Evolutionary conservation across 1,140 invertebrate genomes (phyloP), one percentile per base, ranked within the genome.

Genomic region (Drosophila mauritiana): DNA sequence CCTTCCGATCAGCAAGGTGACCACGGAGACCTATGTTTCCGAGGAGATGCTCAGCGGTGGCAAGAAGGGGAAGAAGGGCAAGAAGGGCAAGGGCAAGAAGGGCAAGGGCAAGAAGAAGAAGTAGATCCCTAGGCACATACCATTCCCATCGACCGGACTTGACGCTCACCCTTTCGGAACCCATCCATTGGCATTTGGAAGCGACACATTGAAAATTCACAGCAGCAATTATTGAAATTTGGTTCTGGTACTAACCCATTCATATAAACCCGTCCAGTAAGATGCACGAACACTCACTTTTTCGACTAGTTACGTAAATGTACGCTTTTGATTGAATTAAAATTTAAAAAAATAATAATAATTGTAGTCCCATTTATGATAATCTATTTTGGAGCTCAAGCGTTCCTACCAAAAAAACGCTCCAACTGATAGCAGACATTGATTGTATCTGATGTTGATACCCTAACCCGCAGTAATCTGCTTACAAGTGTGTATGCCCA

Each of bases 21-120:
- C 91, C 15, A 89, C 89, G 1, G 89, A 92, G 36, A 92, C 91
- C 25, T 92, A 92, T 51, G 88, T 92, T 43, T 78, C 86, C 37
- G 91, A 92, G 45, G 75, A 72, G 0, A 54, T 91, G 52, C 89
- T 92, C 3, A 75, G 40, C 0, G 69, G 53, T 36, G 46, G 56
- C 5, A 72, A 63, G 17, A 62, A 78, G 7, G 42, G 42, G 1
- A 48, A 48, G 13, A 48, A 48, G 13, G 80, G 77, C 13, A 83
- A 77, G 42, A 81, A 80, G 52, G 62, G 72, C 10, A 78, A 78
- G 8, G 72, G 75, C 22, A 84, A 76, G 40, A 80, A 80, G 52
- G 64, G 73, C 11, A 80, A 80, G 4, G 72, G 76, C 40, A 82
- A 89, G 20, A 78, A 86, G 40, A 78, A 86, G 55, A 49, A 76